Base-by-base conservation (phyloP, 2,797 vertebrate genomes). In the Eleutherodactylus coqui region DNA sequence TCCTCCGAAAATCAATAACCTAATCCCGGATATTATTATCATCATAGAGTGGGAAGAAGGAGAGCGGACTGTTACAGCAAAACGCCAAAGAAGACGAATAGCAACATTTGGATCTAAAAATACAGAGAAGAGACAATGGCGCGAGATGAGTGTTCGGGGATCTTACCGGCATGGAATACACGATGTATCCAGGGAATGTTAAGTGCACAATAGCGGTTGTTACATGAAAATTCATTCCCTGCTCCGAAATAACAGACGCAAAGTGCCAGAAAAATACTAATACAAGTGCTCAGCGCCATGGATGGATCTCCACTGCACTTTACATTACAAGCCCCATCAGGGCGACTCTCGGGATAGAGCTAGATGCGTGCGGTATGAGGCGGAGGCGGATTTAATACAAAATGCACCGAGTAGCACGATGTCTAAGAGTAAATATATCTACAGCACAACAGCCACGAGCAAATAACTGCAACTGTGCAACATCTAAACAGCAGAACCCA, bases 111-210 rank as follows among this genome's bases (percentile, higher is more conserved):
- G 49, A 38, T 60, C 24, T 38, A 70, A 58, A 83, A 29, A 53
- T 17, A 70, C 32, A 41, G 49, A 72, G 80, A 27, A 41, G 64
- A 72, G 80, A 55, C 32, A 17, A 24, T 43, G 0, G 47, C 17
- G 36, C 5, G 81, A 75, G 49, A 29, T 16, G 67, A 73, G 49
- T 64, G 60, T 51, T 4, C 21, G 32, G 29, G 45, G 75, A 70
- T 36, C 53, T 78, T 55, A 36, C 62, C 29, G 60, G 29, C 43
- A 21, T 32, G n/a, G 72, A 55, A 29, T 45, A 77, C 17, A 84
- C 41, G 69, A 53, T 41, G 62, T 82, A 72, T 82, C 32, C 67
- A 69, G 41, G 41, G 79, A 67, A 43, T 67, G 79, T 49, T 69
- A 34, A 47, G 62, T 38, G 76, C 49, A 41, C 29, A 43, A 9